Base-by-base conservation (phyloP, 2,113 vertebrate species). In the Aptenodytes patagonicus region DNA sequence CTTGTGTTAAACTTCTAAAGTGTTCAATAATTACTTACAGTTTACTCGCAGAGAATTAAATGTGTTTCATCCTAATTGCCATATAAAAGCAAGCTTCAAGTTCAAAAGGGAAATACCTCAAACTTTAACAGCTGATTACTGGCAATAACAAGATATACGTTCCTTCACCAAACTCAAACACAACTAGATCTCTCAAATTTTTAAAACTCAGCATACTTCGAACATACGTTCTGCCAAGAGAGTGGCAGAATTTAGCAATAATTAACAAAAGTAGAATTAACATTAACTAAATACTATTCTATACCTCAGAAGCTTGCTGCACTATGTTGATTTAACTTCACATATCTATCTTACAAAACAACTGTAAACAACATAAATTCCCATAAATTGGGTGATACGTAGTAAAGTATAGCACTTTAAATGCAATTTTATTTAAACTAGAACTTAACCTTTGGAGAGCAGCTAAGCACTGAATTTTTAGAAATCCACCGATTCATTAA, bases 1-100 rank as follows among this genome's bases (percentile, higher is more conserved):
- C 60, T 64, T 70, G 32, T 54, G 68, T 72, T 78, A 71, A 87
- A 92, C 44, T 84, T 89, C 55, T 72, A 2, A 93, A 94, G 47
- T 34, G 29, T 55, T 94, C 90, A 92, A 81, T 95, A 94, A 95
- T 91, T 90, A 79, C 84, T 84, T 75, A 79, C 55, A 90, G 85
- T 81, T 93, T 95, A 83, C 64, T 80, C 78, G 60, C 65, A 89
- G 38, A 66, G 21, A 94, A 91, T 87, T 87, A 75, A 55, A 91
- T 51, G 46, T 78, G 72, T 82, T 93, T 89, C 81, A 84, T 68
- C 65, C 69, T 75, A 82, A 95, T 14, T 94, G 87, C 47, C 25
- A 81, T 8, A 40, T 14, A 72, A 81, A 92, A 94, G 21, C 24
- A 89, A 83, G 77, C 25, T 75, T 58, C 44, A 81, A 87, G 52